Evolutionary conservation across 92 coral and sea anemone species (phyloP).

Genomic region (Chrysogorgia sp.): DNA sequence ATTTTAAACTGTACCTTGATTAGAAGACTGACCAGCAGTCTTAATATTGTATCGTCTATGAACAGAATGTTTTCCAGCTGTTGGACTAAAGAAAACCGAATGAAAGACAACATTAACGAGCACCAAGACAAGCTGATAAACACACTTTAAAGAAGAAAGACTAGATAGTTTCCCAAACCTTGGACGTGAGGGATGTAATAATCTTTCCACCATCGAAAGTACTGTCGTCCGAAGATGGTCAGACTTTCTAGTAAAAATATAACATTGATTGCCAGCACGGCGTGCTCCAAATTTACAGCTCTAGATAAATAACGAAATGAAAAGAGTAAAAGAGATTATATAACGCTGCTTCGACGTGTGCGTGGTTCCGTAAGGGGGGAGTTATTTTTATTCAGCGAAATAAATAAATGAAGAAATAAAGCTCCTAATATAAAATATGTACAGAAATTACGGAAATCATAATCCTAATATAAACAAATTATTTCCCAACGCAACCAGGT

Average conservation of each 20-base stretch:
- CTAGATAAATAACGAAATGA: constrained; percentile 51
- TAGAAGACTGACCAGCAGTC: constrained; percentile 92
- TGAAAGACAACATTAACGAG: neutral
- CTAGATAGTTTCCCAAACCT: constrained; percentile 51
- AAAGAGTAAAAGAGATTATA: neutral
- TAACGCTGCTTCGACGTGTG: neutral
- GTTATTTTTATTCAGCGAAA: too few species aligned
- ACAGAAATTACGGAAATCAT: too few species aligned
- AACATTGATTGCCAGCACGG: constrained; percentile 80
- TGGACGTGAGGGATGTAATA: constrained; percentile 83
- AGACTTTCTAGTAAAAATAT: constrained; percentile 81
- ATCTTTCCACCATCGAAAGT: constrained; percentile 93
- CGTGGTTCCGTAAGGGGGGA: too few species aligned
- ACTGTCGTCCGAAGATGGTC: constrained; percentile 95
- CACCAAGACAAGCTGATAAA: neutral
- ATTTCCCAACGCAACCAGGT: too few species aligned
- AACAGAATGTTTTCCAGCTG: constrained; percentile 54
- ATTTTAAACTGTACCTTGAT: constrained; percentile 64
- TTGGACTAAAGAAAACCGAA: constrained; percentile 75
- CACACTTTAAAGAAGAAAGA: neutral
- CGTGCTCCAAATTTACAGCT: constrained; percentile 92
- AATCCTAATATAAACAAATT: too few species aligned
- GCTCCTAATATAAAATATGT: too few species aligned
- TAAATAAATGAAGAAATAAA: too few species aligned
- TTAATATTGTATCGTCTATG: constrained; percentile 50